Evolutionary conservation across 2,113 vertebrate genomes (phyloP), one percentile per base, ranked within the genome.

Genomic region (Abramis brama): DNA sequence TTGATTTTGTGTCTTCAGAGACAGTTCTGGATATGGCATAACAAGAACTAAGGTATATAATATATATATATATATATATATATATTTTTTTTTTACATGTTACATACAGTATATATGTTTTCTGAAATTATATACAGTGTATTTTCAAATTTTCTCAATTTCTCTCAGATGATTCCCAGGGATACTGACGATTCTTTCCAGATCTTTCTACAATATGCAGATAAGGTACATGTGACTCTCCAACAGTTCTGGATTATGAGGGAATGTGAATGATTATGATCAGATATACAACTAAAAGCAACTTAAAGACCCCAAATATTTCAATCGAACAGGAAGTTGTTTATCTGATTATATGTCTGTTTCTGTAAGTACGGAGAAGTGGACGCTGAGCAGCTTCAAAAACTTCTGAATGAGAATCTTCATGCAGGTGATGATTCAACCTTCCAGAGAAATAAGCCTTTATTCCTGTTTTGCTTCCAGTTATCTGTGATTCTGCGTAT

Each of bases 321-420:
- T 11, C 21, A 74, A 74, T 13, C 10, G 0, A 77, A 77, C 15
- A 10, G 45, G 3, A 52, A 2, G 47, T 27, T 77, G 12, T 55
- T 19, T 5, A 9, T 21, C 39, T 23, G 33, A 71, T 39, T 39
- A n/a, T 15, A 25, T 55, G 19, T 73, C 30, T 57, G 47, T 55
- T 82, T 73, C 3, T 83, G 23, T 45, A 55, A 95, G 94, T 91
- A 83, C 81, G 86, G 90, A 39, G 94, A 95, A n/a, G 90, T 95
- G 5, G 87, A 91, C 36, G 90, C 93, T 12, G 93, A 94, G 83
- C 86, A 91, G 73, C 93, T 95, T 81, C 93, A 94, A 75, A 87
- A 0, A 57, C 87, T 94, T 39, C 89, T 95, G 8, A 94, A 94
- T 90, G 88, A 93, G 1, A 89, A 88, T 0, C 75, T 93, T 75